Evolutionary conservation across 2,797 vertebrate species (phyloP), one percentile per base, ranked within the genome.

Genomic region (Ptychobarbus kaznakovi): DNA sequence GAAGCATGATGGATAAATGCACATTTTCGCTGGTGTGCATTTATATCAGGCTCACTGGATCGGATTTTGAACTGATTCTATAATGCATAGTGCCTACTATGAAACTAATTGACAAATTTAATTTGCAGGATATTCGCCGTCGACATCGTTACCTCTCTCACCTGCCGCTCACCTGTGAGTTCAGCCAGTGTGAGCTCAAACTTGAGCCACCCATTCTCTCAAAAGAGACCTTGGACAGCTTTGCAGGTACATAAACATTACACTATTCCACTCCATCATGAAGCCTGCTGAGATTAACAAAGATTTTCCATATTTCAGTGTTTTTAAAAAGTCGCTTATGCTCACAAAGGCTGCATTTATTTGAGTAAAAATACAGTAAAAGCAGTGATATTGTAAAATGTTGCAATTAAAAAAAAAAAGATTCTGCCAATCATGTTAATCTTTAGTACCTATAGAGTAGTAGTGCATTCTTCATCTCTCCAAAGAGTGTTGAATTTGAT

Each of bases 161-260:
- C 89, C 93, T 99, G 93, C 98, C 98, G 0, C 97, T 99, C 88
- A 99, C 98, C 8, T 99, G 98, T 15, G 98, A 99, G 93, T 99
- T 98, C 94, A 98, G 98, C 93, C 97, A 98, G 91, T 99, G 98
- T 91, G 98, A 99, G 90, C 92, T 99, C 69, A 95, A 96, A 84
- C 94, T 99, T 87, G 96, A 97, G 93, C 97, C 97, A 0, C 98
- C 98, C 3, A 46, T 97, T 74, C 92, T 99, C 90, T 98, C 98
- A 65, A 96, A 96, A 91, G 97, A 98, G 92, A 99, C 98, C 9
- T 92, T 99, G 83, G 96, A 97, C 90, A 94, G 96, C 82, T 98
- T 99, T 82, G 95, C 97, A 94, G 98, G 98, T 99, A 81, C n/a
- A 13, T 10, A 2, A 38, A 28, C 8, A 32, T 32, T 51, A 25